Conservation (phyloP, 2,797 vertebrate genomes). For the Scolopax bukidnonensis region DNA sequence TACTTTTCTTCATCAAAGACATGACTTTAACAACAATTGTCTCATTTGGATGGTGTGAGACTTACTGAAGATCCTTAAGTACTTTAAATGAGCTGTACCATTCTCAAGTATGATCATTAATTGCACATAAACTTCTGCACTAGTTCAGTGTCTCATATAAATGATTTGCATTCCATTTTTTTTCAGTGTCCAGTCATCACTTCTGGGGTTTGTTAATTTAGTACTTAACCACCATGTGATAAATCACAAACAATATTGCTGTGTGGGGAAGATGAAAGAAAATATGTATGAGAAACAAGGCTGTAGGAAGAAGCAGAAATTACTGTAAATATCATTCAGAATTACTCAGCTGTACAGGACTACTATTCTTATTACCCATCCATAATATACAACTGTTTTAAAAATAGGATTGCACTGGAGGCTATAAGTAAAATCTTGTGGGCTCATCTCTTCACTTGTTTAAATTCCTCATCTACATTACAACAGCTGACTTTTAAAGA, state of each 20-base stretch:
- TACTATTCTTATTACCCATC: background rate
- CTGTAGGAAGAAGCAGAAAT: background rate
- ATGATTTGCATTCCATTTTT: background rate
- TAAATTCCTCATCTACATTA: background rate
- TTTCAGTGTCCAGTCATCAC: background rate
- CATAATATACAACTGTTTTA: rapidly evolving
- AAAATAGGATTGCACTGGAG: background rate
- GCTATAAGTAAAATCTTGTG: background rate
- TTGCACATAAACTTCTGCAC: background rate
- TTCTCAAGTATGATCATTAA: background rate
- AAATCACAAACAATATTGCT: background rate
- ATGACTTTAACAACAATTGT: background rate
- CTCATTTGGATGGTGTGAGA: background rate
- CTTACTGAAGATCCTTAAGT: background rate
- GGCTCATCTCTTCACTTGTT: background rate
- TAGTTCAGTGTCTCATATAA: background rate
- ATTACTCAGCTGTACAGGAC: background rate
- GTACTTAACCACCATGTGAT: background rate
- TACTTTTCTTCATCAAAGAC: background rate
- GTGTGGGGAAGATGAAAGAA: background rate
- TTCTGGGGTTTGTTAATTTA: background rate
- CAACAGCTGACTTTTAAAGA: background rate
- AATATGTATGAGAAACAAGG: background rate
- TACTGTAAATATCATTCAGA: background rate
- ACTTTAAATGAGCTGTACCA: background rate